These are phyloP conservation scores for Caradrina clavipalpis DNA, from an alignment of 2,888 invertebrate genomes.

Conservation along the genomic window DNA sequence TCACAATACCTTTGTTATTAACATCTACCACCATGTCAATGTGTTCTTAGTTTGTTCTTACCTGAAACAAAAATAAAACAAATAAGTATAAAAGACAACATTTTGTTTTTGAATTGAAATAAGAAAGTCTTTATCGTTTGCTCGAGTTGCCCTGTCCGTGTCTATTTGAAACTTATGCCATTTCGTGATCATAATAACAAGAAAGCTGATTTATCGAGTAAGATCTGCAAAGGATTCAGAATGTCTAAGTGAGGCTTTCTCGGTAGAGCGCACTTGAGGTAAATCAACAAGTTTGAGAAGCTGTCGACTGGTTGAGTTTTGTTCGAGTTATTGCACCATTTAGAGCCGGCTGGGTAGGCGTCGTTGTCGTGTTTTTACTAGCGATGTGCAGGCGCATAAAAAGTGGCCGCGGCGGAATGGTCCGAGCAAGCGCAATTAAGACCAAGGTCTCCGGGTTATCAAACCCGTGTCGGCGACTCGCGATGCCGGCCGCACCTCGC, in stretches of 20 bases:
- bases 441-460: conserved; percentile 91
- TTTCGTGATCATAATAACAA: conserved; percentile 70
- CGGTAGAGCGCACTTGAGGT: conserved; percentile 82
- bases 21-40: not conserved
- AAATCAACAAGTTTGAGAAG: conserved; percentile 78
- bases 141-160: conserved; percentile 25
- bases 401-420: conserved; percentile 89
- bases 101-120: conserved; percentile 12
- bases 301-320: conserved; percentile 75
- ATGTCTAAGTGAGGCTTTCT: conserved; percentile 79
- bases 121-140: conserved; percentile 16
- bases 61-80: conserved; percentile 77
- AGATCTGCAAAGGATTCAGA: conserved; percentile 79
- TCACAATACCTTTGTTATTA: conserved; percentile 27
- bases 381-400: conserved; percentile 90
- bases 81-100: conserved; percentile 18
- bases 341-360: conserved; percentile 81
- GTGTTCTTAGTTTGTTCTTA: conserved; percentile 63
- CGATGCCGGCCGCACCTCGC: conserved; percentile 83
- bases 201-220: conserved; percentile 76
- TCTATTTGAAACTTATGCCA: conserved; percentile 60
- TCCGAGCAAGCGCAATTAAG: conserved; percentile 90
- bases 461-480: conserved; percentile 88
- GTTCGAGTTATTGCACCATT: conserved; percentile 79
- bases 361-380: conserved; percentile 87